phyloP scores from a whole-genome alignment of 2,113 vertebrate species.

The Perca schrenkii region DNA sequence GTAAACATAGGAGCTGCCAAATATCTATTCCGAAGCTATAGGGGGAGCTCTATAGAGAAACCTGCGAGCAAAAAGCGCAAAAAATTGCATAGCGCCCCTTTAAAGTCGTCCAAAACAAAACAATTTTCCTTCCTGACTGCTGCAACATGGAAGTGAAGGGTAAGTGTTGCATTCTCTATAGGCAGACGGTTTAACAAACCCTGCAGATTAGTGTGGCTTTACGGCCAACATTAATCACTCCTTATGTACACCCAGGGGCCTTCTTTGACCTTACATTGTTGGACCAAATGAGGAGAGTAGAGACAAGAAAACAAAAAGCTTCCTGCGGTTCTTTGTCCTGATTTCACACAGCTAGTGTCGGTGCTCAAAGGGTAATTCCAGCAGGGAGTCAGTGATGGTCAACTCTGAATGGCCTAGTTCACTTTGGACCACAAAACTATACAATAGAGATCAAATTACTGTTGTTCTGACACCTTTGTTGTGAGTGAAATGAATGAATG shows the following conservation, averaged over 20 bases:
- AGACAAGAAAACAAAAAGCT: conserved; percentile 35
- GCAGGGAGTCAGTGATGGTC: conserved; percentile 30
- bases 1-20: too few species aligned
- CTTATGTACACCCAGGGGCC: conserved; percentile 19
- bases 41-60: too few species aligned
- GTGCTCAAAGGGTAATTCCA: conserved; percentile 52
- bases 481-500: neutral
- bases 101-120: conserved; percentile 9
- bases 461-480: conserved; percentile 10
- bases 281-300: conserved; percentile 37
- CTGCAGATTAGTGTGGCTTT: conserved; percentile 40
- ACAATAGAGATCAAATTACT: conserved; percentile 10
- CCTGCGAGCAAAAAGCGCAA: too few species aligned
- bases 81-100: too few species aligned
- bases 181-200: conserved; percentile 38
- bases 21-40: too few species aligned
- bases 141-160: conserved; percentile 25
- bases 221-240: conserved; percentile 51
- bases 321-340: conserved; percentile 58
- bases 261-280: conserved; percentile 50
- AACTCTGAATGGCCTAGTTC: conserved; percentile 36
- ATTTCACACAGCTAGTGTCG: conserved; percentile 44
- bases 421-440: conserved; percentile 5
- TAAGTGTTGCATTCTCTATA: conserved; percentile 15
- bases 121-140: conserved; percentile 33